Evolutionary conservation across 37 sponge, comb jelly and placozoan species (phyloP).

Genomic region (Spongilla lacustris): DNA sequence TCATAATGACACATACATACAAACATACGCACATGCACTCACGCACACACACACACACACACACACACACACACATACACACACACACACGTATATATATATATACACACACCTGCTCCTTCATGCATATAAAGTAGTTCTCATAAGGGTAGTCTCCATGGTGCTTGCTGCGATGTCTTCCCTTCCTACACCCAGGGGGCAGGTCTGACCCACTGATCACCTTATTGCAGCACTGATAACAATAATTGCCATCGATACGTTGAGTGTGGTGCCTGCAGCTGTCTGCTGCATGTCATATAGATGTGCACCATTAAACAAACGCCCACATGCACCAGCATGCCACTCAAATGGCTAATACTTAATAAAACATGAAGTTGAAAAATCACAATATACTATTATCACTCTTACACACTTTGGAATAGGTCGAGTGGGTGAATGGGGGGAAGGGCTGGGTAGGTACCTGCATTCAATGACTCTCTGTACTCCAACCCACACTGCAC

Average conservation of each 20-base stretch:
- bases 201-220: conserved; percentile 15
- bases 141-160: conserved; percentile 62
- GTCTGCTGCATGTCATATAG: conserved; percentile 22
- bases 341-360: too few species aligned
- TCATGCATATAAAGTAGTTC: conserved; percentile 57
- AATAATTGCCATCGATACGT: conserved; percentile 12
- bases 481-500: conserved; percentile 71
- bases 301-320: too few species aligned
- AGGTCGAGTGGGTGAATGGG: too few species aligned
- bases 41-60: neutral
- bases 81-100: neutral
- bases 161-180: conserved; percentile 66
- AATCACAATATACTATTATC: too few species aligned
- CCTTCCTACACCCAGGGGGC: conserved; percentile 65
- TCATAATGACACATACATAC: neutral
- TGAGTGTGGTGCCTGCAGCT: conserved; percentile 61
- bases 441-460: neutral
- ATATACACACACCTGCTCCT: conserved; percentile 25
- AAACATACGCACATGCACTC: neutral
- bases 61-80: neutral
- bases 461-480: conserved; percentile 75
- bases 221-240: conserved; percentile 53
- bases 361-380: too few species aligned
- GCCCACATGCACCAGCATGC: too few species aligned
- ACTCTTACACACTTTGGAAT: too few species aligned